Base-by-base conservation (phyloP, 1,140 invertebrate genomes). In the Dendrolimus punctatus region DNA sequence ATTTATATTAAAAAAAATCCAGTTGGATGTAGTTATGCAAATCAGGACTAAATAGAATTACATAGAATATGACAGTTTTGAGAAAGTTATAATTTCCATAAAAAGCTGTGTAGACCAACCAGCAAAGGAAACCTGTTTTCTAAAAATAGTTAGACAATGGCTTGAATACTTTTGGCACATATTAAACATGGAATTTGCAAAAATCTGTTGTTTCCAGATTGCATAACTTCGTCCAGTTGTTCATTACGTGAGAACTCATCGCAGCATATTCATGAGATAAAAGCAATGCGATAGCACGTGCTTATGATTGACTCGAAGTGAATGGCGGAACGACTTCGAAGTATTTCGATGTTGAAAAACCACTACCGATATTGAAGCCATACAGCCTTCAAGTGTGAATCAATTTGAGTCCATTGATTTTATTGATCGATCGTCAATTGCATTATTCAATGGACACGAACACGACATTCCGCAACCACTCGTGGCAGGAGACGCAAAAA, bases 401-500 rank as follows among this genome's bases (percentile, higher is more conserved):
- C 82, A 73, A 85, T 85, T 79, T 76, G 72, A 85, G 79, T 77
- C 73, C 74, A 85, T 85, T 65, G 77, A 68, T 81, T 79, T 80
- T 85, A 85, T 85, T 84, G 82, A 85, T 84, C 72, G 82, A 85
- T 85, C 70, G 80, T 72, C 71, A 77, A 80, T 77, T 85, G 80
- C 84, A 85, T 85, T 73, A 85, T 85, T 82, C 82, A 85, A 60
- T 60, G 77, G 66, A 84, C 77, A 85, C 74, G 76, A 80, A 78
- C 76, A 79, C 73, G 72, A 70, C 76, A 82, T 83, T 74, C 82
- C 71, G 44, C 47, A 39, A 38, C 49, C 62, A 66, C 79, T 80
- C 71, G 73, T 79, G 73, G 71, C 66, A 64, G 53, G 49, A 45
- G 37, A 44, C 42, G 53, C 68, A 81, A 82, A 80, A 83, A 85